Base-by-base conservation (phyloP, 2,797 vertebrate genomes). In the Myripristis murdjan region DNA sequence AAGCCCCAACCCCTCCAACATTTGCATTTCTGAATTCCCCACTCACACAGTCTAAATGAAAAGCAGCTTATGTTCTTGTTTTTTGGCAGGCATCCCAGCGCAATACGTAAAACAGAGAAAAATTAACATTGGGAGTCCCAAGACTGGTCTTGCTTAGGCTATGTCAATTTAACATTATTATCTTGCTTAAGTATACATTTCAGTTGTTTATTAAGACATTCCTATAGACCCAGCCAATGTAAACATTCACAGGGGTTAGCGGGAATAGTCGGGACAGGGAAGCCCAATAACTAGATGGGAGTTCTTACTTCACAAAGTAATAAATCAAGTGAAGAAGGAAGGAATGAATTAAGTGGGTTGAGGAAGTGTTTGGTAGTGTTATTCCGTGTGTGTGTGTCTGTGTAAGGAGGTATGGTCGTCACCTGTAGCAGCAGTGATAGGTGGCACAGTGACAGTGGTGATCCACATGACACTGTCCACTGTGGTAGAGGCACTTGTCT, bases 401-500 rank as follows among this genome's bases (percentile, higher is more conserved):
- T 14, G 44, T 26, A 14, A 6, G 8, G 56, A 48, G 46, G 28
- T 9, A 9, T 23, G 33, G 22, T 85, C 6, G 16, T 57, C 67
- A 95, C 94, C 94, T 90, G 92, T 93, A 0, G 82, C 65, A 61
- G 86, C 77, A 35, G 87, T 49, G 73, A 92, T 37, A 26, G 87
- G 79, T 2, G 91, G 85, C 6, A 85, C 63, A 1, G 88, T 88
- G 57, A 73, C 85, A 0, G 89, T 92, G 47, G 91, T 92, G 66
- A 91, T 64, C 92, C 81, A 85, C 23, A 24, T 11, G 0, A 41
- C 31, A 4, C 57, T 86, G 49, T 85, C 72, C 46, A 16, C 64
- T 12, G 79, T 79, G 1, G 78, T 46, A 1, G 82, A 60, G n/a
- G 43, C 39, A 0, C 64, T 81, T 5, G 69, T 62, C 69, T 80